phyloP scores from a whole-genome alignment of 2,797 vertebrate species.

The Calcarius lapponicus region DNA sequence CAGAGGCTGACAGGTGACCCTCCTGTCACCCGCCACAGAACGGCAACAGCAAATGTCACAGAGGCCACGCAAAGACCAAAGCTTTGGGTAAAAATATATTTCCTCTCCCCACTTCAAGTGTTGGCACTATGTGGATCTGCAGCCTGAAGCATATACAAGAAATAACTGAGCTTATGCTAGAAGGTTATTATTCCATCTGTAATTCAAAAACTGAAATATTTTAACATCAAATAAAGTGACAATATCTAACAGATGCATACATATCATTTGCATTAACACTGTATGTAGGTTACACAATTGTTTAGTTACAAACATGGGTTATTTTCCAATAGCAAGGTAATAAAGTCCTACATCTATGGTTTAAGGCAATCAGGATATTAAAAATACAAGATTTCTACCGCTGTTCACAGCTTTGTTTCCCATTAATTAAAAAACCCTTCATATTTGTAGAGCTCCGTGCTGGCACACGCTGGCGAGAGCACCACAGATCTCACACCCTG shows the following conservation, averaged over 20 bases:
- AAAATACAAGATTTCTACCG: conserved; percentile 76
- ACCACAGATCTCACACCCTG: background rate
- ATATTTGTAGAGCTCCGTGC: conserved; percentile 15
- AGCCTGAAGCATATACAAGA: conserved; percentile 50
- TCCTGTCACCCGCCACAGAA: background rate
- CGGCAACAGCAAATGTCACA: conserved; percentile 4
- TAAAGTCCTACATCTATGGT: conserved; percentile 74
- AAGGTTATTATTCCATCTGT: conserved; percentile 52
- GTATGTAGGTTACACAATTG: conserved; percentile 70
- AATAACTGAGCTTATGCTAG: conserved; percentile 30
- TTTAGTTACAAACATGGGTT: conserved; percentile 72
- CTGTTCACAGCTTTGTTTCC: conserved; percentile 82
- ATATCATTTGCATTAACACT: conserved; percentile 74
- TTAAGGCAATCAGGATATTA: conserved; percentile 80
- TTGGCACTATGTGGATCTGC: conserved; percentile 57
- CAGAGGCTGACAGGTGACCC: background rate
- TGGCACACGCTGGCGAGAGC: background rate
- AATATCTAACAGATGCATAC: conserved; percentile 71
- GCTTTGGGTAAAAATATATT: conserved; percentile 78
- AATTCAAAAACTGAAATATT: conserved; percentile 63
- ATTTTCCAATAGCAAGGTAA: conserved; percentile 75
- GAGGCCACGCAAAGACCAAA: background rate
- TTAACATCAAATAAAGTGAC: conserved; percentile 70
- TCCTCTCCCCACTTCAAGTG: conserved; percentile 55
- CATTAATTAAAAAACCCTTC: conserved; percentile 66